Evolutionary conservation across 2,888 invertebrate species (phyloP).

Genomic region (Macrophya annulata): DNA sequence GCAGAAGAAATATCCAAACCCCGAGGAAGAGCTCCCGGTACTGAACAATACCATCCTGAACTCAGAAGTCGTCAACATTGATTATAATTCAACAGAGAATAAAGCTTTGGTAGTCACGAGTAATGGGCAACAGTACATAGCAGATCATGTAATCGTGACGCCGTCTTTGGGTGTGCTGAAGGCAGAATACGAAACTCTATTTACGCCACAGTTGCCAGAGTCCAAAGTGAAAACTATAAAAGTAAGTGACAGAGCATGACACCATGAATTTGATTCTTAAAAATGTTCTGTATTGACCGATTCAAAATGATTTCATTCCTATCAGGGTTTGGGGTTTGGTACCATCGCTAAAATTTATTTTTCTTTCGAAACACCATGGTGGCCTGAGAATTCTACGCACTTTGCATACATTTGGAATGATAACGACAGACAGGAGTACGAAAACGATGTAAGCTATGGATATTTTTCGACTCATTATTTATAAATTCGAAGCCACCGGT

Average conservation of each 20-base stretch:
- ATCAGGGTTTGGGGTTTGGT: slow-evolving; percentile 83
- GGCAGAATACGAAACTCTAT: slow-evolving; percentile 80
- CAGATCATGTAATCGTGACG: slow-evolving; percentile 86
- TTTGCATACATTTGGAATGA: slow-evolving; percentile 83
- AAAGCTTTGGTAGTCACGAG: slow-evolving; percentile 65
- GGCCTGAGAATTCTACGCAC: slow-evolving; percentile 81
- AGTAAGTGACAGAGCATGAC: slow-evolving; percentile 63
- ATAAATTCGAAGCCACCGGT: not conserved
- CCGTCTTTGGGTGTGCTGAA: slow-evolving; percentile 87
- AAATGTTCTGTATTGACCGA: slow-evolving; percentile 42
- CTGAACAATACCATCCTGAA: slow-evolving; percentile 69
- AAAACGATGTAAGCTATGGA: not conserved
- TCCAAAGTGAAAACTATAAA: slow-evolving; percentile 82
- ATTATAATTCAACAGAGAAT: slow-evolving; percentile 64
- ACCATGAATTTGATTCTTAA: not conserved
- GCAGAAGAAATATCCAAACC: slow-evolving; percentile 73
- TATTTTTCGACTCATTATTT: not conserved
- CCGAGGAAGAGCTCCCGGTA: slow-evolving; percentile 70
- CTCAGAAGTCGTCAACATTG: slow-evolving; percentile 69
- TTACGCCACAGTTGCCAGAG: slow-evolving; percentile 82
- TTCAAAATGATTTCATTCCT: slow-evolving; percentile 52
- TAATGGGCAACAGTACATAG: slow-evolving; percentile 79
- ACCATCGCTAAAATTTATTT: slow-evolving; percentile 86
- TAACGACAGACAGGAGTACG: slow-evolving; percentile 75
- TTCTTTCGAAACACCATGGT: slow-evolving; percentile 85